Conservation (phyloP, 2,797 vertebrate species). For the Lerista edwardsae region DNA sequence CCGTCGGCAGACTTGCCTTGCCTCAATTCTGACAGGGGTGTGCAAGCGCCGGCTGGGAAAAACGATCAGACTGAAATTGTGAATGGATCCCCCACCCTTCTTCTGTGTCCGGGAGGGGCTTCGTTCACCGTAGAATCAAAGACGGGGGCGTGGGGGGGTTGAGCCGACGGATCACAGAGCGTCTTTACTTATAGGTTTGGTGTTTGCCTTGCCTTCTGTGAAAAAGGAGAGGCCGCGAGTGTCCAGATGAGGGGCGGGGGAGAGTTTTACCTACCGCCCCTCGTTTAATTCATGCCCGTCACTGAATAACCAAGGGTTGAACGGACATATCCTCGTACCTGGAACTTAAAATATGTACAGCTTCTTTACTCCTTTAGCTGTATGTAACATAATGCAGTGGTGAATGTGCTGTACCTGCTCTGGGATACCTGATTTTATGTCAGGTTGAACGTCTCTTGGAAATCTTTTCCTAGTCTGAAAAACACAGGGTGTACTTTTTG, state of each 20-base stretch:
- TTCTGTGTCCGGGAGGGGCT: not conserved
- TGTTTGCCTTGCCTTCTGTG: not conserved
- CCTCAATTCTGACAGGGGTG: not conserved
- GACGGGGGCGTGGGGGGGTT: too few relatives aligned
- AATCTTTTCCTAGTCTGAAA: not conserved
- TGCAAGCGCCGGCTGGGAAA: too few relatives aligned
- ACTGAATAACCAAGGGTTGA: not conserved
- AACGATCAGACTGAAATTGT: not conserved
- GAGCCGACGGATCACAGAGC: not conserved
- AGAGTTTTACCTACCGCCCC: too few relatives aligned
- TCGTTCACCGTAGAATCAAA: not conserved
- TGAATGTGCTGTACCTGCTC: not conserved
- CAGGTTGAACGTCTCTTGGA: not conserved
- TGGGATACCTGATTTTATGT: not conserved
- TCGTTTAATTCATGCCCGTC: not conserved
- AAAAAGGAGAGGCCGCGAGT: not conserved
- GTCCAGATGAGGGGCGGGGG: not conserved
- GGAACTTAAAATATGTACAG: not conserved
- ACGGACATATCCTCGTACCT: not conserved
- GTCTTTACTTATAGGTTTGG: not conserved
- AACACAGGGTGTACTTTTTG: too few relatives aligned
- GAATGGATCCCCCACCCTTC: not conserved
- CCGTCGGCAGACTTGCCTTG: not conserved
- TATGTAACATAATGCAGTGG: not conserved
- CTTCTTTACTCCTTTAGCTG: not conserved